These are phyloP conservation scores for Diaphora mendica DNA, from an alignment of 2,888 invertebrate species.

Conservation along the genomic window DNA sequence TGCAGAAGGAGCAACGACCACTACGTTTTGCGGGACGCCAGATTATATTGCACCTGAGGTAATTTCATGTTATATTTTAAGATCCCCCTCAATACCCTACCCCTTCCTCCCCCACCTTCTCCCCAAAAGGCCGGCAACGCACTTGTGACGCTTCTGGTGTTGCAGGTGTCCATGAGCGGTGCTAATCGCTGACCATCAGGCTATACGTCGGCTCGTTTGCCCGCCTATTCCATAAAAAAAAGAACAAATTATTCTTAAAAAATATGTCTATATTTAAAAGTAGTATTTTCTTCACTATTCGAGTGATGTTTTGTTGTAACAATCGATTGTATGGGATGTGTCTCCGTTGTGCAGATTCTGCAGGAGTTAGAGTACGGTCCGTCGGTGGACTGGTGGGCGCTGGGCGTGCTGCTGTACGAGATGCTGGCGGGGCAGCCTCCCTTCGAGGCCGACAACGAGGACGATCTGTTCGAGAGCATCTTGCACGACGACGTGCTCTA, in stretches of 20 bases:
- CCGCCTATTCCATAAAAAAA: too few species aligned
- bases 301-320: too few species aligned
- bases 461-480: constrained; percentile 99
- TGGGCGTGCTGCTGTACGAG: constrained; percentile 99
- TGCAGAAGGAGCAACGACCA: constrained; percentile 94
- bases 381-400: constrained; percentile 98
- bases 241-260: background rate
- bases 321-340: background rate
- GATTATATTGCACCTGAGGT: constrained; percentile 99
- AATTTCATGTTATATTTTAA: constrained; percentile 22
- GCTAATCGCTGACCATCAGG: too few species aligned
- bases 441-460: constrained; percentile 99
- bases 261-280: background rate
- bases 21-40: constrained; percentile 99
- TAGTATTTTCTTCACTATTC: too few species aligned
- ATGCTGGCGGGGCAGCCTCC: constrained; percentile 99
- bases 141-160: too few species aligned
- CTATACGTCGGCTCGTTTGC: too few species aligned
- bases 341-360: constrained; percentile 87
- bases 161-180: too few species aligned
- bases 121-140: too few species aligned
- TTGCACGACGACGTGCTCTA: constrained; percentile 99
- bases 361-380: constrained; percentile 97
- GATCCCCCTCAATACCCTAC: too few species aligned
- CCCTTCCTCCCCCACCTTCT: too few species aligned